Percentiles rank a stretch among this genome's conserved stretches.
phyloP scores from a whole-genome alignment of 1,140 invertebrate genomes.

The Cheumatopsyche charites region DNA sequence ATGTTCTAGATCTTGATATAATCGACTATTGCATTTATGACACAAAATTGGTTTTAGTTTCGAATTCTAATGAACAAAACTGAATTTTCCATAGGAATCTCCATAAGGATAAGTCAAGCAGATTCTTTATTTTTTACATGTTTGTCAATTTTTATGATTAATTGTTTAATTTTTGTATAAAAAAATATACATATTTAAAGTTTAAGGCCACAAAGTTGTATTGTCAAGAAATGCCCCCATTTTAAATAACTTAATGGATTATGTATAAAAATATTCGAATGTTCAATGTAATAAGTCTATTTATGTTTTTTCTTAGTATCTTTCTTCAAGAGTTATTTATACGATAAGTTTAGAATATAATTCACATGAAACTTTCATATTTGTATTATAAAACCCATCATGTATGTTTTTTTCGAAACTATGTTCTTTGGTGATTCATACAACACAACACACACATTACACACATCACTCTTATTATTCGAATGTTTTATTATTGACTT shows the following conservation, averaged over 20 bases:
- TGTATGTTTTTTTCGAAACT: background rate
- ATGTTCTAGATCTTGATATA: constrained; percentile 12
- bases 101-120: background rate
- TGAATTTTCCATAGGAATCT: constrained; percentile 13
- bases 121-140: too few species aligned
- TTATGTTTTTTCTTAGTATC: constrained; percentile 13
- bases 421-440: constrained; percentile 5
- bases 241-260: constrained; percentile 1
- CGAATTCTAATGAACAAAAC: background rate
- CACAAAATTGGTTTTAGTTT: constrained; percentile 4
- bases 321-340: constrained; percentile 13
- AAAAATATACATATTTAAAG: too few species aligned
- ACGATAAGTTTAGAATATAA: constrained; percentile 11
- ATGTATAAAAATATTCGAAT: constrained; percentile 19
- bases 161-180: too few species aligned
- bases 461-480: constrained; percentile 10
- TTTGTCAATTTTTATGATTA: too few species aligned
- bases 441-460: too few species aligned
- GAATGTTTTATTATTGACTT: constrained; percentile 9
- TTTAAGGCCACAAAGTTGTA: too few species aligned
- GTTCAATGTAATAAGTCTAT: constrained; percentile 19
- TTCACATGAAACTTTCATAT: constrained; percentile 9
- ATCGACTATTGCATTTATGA: constrained; percentile 2
- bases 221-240: too few species aligned
- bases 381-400: background rate